Conservation (phyloP, 2,113 vertebrate species). For the Hypomesus transpacificus region DNA sequence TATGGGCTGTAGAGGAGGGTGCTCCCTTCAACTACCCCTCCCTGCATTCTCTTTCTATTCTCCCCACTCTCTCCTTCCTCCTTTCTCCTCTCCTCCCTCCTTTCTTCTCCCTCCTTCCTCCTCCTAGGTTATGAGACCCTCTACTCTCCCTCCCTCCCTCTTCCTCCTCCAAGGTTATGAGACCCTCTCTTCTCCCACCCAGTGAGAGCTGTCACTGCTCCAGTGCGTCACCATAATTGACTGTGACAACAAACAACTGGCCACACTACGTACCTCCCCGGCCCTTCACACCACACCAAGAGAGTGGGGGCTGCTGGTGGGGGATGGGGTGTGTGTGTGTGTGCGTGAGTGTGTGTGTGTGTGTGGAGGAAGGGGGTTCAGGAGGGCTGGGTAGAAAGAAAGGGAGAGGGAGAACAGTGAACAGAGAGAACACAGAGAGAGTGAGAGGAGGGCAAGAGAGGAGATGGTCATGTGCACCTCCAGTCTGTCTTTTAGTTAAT, state of each 20-base stretch:
- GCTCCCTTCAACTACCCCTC: slow-evolving; percentile 43
- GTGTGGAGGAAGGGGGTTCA: not conserved
- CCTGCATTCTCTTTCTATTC: slow-evolving; percentile 7
- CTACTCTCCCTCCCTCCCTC: slow-evolving; percentile 35
- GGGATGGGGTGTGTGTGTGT: not conserved
- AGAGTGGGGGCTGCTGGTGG: not conserved
- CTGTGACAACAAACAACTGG: slow-evolving; percentile 70
- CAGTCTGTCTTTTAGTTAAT: slow-evolving; percentile 34
- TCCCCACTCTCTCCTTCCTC: slow-evolving; percentile 3
- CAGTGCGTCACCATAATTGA: slow-evolving; percentile 64
- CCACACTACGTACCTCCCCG: slow-evolving; percentile 43
- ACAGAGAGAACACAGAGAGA: slow-evolving; percentile 10
- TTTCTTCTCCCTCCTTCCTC: not conserved
- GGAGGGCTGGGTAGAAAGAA: slow-evolving; percentile 21
- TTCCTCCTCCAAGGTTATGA: not conserved
- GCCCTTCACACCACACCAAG: slow-evolving; percentile 39
- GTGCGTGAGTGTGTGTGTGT: not conserved
- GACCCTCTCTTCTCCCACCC: slow-evolving; percentile 37
- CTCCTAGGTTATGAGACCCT: not conserved
- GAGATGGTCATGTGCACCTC: slow-evolving; percentile 46
- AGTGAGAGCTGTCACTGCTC: slow-evolving; percentile 58
- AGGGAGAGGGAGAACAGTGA: slow-evolving; percentile 20
- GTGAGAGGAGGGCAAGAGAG: slow-evolving; percentile 14
- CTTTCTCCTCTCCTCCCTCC: slow-evolving; percentile 1
- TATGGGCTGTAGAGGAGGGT: slow-evolving; percentile 21